Evolutionary conservation across 2,113 vertebrate genomes (phyloP).

Genomic region (Mirounga angustirostris): DNA sequence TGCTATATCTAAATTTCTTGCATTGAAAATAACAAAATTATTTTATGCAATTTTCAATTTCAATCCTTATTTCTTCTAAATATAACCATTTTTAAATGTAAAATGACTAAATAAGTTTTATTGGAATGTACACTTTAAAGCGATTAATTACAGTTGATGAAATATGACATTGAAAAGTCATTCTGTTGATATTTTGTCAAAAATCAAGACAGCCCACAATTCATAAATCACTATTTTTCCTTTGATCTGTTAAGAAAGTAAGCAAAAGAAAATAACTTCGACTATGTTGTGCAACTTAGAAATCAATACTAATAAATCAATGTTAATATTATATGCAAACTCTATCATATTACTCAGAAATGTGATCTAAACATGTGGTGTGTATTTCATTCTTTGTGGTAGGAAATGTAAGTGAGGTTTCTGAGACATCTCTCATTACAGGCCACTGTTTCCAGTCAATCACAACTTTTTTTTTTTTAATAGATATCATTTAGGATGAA

Average conservation of each 20-base stretch:
- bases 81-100: neutral
- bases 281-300: slow-evolving; percentile 52
- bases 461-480: neutral
- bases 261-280: slow-evolving; percentile 52
- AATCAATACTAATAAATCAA: slow-evolving; percentile 79
- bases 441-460: slow-evolving; percentile 9
- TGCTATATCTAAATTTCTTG: neutral
- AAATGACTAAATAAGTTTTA: slow-evolving; percentile 9
- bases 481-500: slow-evolving; percentile 17
- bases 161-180: slow-evolving; percentile 43
- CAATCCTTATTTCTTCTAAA: neutral
- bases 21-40: neutral
- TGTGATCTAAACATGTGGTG: neutral
- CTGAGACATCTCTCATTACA: slow-evolving; percentile 45
- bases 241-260: slow-evolving; percentile 74
- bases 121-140: neutral
- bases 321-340: slow-evolving; percentile 66
- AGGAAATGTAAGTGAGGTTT: slow-evolving; percentile 44
- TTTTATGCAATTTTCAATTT: neutral
- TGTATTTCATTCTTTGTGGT: neutral
- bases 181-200: slow-evolving; percentile 56
- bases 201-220: slow-evolving; percentile 60
- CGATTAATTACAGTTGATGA: slow-evolving; percentile 63
- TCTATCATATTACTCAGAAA: slow-evolving; percentile 55
- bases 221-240: slow-evolving; percentile 73